A percentile compares a stretch with the other conserved stretches of the same genome.
Evolutionary conservation across 2,113 vertebrate species (phyloP).

Genomic region (Pangasianodon gigas): DNA sequence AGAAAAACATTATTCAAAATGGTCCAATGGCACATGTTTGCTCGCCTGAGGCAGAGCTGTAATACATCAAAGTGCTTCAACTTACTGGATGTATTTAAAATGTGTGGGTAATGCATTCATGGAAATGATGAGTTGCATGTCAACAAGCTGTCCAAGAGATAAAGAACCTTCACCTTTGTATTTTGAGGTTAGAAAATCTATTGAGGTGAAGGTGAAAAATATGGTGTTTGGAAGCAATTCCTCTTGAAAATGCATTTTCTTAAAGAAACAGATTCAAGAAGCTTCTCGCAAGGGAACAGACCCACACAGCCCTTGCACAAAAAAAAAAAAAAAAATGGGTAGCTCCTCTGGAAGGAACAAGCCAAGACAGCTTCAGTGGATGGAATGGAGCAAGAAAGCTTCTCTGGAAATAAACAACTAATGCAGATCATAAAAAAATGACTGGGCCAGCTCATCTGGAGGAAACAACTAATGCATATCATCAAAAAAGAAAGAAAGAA

Average conservation of each 20-base stretch:
- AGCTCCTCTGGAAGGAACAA: background rate
- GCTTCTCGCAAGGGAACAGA: background rate
- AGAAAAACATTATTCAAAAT: background rate
- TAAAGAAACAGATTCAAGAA: background rate
- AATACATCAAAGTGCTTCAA: background rate
- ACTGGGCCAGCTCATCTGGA: background rate
- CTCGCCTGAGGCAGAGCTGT: background rate
- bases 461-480: background rate
- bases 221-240: background rate
- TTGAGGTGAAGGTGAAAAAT: background rate
- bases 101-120: background rate
- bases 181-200: background rate
- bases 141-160: background rate
- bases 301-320: background rate
- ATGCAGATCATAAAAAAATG: background rate
- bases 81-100: background rate
- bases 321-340: background rate
- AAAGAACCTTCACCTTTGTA: background rate
- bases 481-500: background rate
- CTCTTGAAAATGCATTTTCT: background rate
- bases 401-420: background rate
- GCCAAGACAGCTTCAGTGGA: background rate
- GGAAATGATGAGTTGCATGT: background rate
- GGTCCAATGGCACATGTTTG: background rate
- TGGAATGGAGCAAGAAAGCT: background rate